Base-by-base conservation (phyloP, 2,888 invertebrate species). In the Diarsia mendica region DNA sequence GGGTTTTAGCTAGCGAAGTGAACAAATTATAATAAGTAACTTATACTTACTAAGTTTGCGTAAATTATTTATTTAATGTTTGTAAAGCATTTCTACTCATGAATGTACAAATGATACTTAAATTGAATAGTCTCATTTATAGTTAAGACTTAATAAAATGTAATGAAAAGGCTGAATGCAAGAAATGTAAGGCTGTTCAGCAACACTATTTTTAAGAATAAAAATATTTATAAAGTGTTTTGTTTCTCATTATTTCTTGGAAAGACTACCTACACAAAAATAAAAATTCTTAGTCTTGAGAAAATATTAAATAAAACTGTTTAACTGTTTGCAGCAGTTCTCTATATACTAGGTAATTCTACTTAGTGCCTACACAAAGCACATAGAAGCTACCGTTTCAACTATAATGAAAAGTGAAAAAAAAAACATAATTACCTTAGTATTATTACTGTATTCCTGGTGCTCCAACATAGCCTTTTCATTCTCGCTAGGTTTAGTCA, bases 1-100 rank as follows among this genome's bases (percentile, higher is more conserved):
- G 97, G 87, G 97, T 97, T 1, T 93, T 98, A 75, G 94, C 95
- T 23, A 90, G 87, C 49, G 86, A 92, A 83, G 85, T 94, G 10
- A 88, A 89, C 76, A 89, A 89, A 83, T 85, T 84, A 70, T 3
- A 49, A 33, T 77, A 72, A 20, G 58, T 86, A 78, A 67, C 15
- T 23, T 77, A 55, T 51, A 51, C 63, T 48, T 75, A 67, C 28
- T 77, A 67, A 55, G 72, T 65, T 77, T 71, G 61, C 28, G 39
- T 77, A 65, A 73, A 79, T 77, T 75, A 87, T 86, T 84, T 80
- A 89, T 75, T 79, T 66, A 28, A 80, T 55, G 10, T 64, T 61
- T 55, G 55, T 67, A 28, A 71, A 46, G 55, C 44, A 70, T 82
- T 77, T 70, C 48, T 72, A 79, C 46, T 67, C n/a, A 65, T 66